Base-by-base conservation (phyloP, 2,888 invertebrate genomes). In the Cybosia mesomella region DNA sequence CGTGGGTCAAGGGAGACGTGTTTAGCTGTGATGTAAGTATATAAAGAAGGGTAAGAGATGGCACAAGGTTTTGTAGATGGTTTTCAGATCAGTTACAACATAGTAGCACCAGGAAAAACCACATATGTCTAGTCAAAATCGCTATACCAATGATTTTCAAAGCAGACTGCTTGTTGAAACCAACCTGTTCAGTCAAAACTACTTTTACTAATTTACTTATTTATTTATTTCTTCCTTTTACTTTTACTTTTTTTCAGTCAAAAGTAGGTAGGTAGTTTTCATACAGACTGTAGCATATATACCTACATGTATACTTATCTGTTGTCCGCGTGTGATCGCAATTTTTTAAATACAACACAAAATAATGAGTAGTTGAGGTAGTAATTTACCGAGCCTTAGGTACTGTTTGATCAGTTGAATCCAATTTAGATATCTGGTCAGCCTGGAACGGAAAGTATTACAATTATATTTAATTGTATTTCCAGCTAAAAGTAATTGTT, bases 1-100 rank as follows among this genome's bases (percentile, higher is more conserved):
- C 99, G 2, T 99, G 99, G 98, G 96, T 99, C 28, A 97, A 97
- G 74, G 96, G 97, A 36, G 98, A 99, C 87, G 97, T 99, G 21
- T 98, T 98, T 75, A 91, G 90, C 71, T 87, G 89, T 43, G 89
- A 91, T 88, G 94, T 93, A 80, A 73, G 36, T 64, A 18, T 22
- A 22, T 22, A 55, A 24, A 24, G 4, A 55, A 22, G 11, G 11
- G 2, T 54, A 43, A 43, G 13, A 8, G 0, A 15, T 15, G 39
- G 0, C 0, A n/a, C 2, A 11, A 36, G 11, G 36, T 36, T 36
- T 11, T 39, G 5, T 15, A 15, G 15, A 13, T 39, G 15, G 15
- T 39, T 2, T 28, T 28, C 28, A 28, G 28, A 28, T 28, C 28
- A 28, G 28, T 28, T n/a, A n/a, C 28, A 2, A 28, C 28, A 28